phyloP scores from a whole-genome alignment of 2,113 vertebrate species.

The Mellivora capensis region DNA sequence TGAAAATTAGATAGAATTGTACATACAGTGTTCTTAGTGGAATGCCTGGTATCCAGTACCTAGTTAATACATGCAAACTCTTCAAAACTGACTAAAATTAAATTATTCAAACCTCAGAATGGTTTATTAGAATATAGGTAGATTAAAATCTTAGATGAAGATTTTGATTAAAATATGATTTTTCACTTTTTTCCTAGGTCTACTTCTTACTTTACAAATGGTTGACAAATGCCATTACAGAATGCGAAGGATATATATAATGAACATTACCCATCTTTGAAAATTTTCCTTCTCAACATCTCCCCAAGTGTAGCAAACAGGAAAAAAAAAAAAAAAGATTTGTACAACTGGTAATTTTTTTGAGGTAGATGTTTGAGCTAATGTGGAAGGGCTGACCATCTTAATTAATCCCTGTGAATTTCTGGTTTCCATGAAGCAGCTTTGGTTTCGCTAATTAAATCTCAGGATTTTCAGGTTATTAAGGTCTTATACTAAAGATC shows the following conservation, averaged over 20 bases:
- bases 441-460: constrained; percentile 79
- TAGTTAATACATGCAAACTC: neutral
- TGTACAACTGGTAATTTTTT: constrained; percentile 36
- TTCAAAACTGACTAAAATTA: neutral
- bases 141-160: neutral
- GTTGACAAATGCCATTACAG: neutral
- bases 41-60: neutral
- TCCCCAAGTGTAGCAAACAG: constrained; percentile 17
- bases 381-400: constrained; percentile 65
- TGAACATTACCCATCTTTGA: neutral
- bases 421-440: constrained; percentile 69
- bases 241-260: neutral
- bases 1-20: neutral
- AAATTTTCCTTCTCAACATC: constrained; percentile 13
- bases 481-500: constrained; percentile 74
- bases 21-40: neutral
- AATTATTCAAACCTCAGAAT: neutral
- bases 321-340: constrained; percentile 19
- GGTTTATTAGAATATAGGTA: neutral
- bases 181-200: neutral
- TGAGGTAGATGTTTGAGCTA: constrained; percentile 59
- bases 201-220: neutral
- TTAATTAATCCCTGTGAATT: constrained; percentile 77
- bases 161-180: neutral
- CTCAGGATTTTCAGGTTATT: constrained; percentile 72